phyloP scores from a whole-genome alignment of 2,888 invertebrate genomes.

The Allacma fusca region DNA sequence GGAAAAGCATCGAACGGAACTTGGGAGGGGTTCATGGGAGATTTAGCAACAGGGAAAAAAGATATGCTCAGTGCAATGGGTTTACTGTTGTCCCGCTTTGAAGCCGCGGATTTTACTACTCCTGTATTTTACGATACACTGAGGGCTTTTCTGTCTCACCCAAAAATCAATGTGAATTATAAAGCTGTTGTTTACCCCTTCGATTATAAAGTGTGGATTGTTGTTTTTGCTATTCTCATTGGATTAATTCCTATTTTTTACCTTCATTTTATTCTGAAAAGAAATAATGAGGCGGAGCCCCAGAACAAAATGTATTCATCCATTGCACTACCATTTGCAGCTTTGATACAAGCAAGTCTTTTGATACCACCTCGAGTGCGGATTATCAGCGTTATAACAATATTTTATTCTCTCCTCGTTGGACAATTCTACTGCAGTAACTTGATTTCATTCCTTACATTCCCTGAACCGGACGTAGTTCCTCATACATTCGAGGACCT shows the following conservation, averaged over 20 bases:
- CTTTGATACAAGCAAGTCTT: no score
- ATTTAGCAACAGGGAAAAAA: neutral
- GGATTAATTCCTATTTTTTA: slow-evolving; percentile 10
- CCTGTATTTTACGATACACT: no score
- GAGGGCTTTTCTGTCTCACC: neutral
- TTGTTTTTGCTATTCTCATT: neutral
- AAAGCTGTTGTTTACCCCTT: slow-evolving; percentile 20
- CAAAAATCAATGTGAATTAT: neutral
- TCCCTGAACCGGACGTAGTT: no score
- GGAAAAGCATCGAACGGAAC: no score
- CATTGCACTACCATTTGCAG: no score
- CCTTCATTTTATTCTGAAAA: no score
- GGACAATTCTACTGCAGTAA: neutral
- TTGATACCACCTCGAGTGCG: no score
- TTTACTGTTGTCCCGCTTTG: no score
- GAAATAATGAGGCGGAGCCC: no score
- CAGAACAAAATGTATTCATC: no score
- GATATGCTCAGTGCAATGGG: neutral
- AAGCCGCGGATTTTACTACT: no score
- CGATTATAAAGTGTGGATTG: neutral
- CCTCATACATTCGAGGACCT: slow-evolving; percentile 17
- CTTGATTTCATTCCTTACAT: slow-evolving; percentile 34
- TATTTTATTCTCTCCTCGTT: slow-evolving; percentile 19
- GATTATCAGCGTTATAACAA: neutral
- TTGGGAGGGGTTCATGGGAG: no score